A percentile compares a stretch with the other conserved stretches of the same genome.
These are phyloP conservation scores for Loxodonta africana DNA, from an alignment of 2,113 vertebrate genomes.

Conservation along the genomic window DNA sequence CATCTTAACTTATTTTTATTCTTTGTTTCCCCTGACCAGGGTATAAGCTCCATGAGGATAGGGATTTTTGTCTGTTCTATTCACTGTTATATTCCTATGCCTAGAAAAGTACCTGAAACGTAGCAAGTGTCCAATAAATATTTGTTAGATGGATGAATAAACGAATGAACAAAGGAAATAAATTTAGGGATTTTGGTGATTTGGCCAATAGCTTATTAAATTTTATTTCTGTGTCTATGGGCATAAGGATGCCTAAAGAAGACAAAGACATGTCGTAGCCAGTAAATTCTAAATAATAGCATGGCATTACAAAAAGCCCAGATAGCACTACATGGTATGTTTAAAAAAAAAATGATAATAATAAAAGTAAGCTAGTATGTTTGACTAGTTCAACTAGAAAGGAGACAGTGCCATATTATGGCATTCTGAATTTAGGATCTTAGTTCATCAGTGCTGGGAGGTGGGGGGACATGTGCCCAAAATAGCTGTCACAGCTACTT, in stretches of 20 bases:
- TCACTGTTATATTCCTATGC: neutral
- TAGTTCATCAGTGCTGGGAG: neutral
- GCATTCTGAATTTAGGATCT: neutral
- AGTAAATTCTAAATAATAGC: neutral
- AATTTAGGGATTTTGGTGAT: neutral
- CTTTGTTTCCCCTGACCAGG: neutral
- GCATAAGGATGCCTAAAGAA: neutral
- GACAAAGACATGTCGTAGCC: neutral
- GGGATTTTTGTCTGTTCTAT: neutral
- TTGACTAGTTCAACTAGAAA: conserved; percentile 37
- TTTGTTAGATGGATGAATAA: neutral
- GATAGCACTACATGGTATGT: neutral
- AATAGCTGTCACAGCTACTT: neutral
- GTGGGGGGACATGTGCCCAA: fast-evolving
- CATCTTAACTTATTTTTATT: neutral
- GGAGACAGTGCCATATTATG: neutral
- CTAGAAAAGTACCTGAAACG: neutral
- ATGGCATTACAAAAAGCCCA: neutral
- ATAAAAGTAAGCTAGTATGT: neutral
- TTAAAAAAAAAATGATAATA: neutral
- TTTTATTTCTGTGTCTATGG: neutral
- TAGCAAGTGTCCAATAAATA: neutral
- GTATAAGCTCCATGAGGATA: neutral
- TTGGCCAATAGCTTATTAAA: neutral
- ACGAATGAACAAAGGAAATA: neutral